Conservation (phyloP, 2,113 vertebrate species). For the Calyptomena viridis region DNA sequence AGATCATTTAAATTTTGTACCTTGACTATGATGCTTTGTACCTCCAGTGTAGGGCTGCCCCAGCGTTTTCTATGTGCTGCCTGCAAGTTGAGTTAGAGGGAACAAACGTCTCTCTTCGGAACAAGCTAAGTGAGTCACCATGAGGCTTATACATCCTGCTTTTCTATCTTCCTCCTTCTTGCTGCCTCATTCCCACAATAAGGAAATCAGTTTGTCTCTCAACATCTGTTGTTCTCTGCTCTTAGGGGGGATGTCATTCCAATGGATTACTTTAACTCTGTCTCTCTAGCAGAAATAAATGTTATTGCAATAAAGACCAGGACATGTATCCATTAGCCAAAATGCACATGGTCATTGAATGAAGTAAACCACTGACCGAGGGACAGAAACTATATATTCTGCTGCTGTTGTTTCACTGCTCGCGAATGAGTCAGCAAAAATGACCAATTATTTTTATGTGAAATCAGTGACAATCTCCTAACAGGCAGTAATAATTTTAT, state of each 20-base stretch:
- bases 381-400: background rate
- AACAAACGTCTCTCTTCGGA: background rate
- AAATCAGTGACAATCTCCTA: background rate
- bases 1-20: background rate
- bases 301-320: background rate
- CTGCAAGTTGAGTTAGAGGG: background rate
- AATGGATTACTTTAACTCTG: background rate
- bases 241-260: background rate
- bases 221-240: background rate
- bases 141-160: background rate
- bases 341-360: background rate
- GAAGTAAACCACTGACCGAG: background rate
- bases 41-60: background rate
- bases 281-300: background rate
- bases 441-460: background rate
- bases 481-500: background rate
- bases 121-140: background rate
- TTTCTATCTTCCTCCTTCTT: background rate
- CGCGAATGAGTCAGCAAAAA: background rate
- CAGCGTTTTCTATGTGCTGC: fast-evolving
- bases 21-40: background rate
- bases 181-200: background rate
- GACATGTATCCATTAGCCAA: background rate
- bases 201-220: background rate
- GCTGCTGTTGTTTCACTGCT: background rate